Evolutionary conservation across 2,113 vertebrate genomes (phyloP).

Genomic region (Pontoporia blainvillei): DNA sequence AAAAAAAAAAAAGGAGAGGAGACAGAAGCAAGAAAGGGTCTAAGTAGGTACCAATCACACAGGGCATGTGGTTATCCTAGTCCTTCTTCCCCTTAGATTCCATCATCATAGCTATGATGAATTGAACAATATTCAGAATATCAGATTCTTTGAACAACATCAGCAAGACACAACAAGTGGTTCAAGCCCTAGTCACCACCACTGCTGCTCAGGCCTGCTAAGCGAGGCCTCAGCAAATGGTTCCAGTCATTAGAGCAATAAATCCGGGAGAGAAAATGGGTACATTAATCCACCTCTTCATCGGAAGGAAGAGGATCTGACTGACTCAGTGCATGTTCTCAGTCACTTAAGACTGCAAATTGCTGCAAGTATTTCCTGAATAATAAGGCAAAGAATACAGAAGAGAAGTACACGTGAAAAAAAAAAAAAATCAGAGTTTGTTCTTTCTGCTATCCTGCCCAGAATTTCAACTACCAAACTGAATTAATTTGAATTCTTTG

Average conservation of each 20-base stretch:
- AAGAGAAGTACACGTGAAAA: background rate
- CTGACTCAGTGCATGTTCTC: background rate
- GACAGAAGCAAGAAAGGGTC: background rate
- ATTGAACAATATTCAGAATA: background rate
- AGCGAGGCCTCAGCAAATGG: background rate
- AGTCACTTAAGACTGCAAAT: background rate
- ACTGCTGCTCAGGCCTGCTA: background rate
- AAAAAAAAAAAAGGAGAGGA: background rate
- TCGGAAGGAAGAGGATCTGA: too few species aligned
- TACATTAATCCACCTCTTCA: background rate
- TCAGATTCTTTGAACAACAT: background rate
- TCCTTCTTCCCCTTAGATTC: background rate
- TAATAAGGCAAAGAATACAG: background rate
- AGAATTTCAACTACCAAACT: conserved; percentile 31
- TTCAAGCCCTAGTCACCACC: background rate
- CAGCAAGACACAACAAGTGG: background rate
- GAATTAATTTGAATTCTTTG: background rate
- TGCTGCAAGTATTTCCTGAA: background rate
- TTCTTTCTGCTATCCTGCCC: background rate
- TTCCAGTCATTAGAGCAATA: background rate
- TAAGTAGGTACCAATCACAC: background rate
- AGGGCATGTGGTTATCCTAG: background rate
- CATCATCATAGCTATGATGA: background rate
- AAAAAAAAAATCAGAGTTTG: background rate
- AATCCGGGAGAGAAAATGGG: background rate